Base-by-base conservation (phyloP, 2,888 invertebrate species). In the Brenthis ino region DNA sequence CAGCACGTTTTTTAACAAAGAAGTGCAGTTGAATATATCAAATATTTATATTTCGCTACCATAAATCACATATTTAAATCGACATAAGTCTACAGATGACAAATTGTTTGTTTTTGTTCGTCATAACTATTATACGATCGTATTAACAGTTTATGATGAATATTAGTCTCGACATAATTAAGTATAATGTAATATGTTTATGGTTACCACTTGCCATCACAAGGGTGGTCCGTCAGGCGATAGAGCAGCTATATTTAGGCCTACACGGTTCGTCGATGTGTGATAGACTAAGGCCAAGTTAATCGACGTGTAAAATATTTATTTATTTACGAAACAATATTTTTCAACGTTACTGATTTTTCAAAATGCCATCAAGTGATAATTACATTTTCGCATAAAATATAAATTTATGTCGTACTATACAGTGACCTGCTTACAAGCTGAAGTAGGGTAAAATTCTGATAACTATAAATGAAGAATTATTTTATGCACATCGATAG, bases 191-290 rank as follows among this genome's bases (percentile, higher is more conserved):
- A 57, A 68, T 63, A 50, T 71, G 43, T 67, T 37, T 65, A 64
- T 61, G 61, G 57, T 67, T 77, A 77, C 79, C 78, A 82, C 72
- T 67, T 77, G 77, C 79, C 78, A 82, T 72, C 79, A 76, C 77
- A 77, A 82, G 85, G 84, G 84, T 82, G 80, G 81, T 73, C 80
- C 69, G 66, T 78, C 80, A 80, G 79, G 79, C 82, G 77, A 76
- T 74, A 74, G 74, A 77, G 60, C 64, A 70, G 79, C 86, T 92
- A 91, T 89, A 89, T 87, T 88, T 91, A 91, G 88, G 84, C 73
- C 77, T 72, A 75, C 48, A 77, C 78, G 77, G 81, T 74, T 79
- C 85, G 86, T 71, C 82, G 87, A 84, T 79, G 85, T 87, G 86
- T 88, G 84, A 85, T 83, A 79, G 80, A 78, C 79, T 82, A 80